phyloP scores from a whole-genome alignment of 2,797 vertebrate genomes.

The Agapornis canus region DNA sequence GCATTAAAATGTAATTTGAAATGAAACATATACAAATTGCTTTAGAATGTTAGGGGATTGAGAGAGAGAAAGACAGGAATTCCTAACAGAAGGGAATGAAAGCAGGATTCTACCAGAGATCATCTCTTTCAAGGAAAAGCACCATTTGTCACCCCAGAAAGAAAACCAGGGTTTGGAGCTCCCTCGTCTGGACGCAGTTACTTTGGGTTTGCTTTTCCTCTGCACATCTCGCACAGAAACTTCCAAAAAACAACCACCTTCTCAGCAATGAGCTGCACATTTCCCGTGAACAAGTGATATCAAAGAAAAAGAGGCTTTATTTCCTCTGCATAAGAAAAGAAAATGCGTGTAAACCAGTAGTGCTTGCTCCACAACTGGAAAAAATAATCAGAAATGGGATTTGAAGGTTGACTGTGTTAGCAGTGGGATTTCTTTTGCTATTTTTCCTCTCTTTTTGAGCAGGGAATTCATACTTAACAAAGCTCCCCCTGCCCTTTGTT shows the following conservation, averaged over 20 bases:
- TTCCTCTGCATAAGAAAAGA: not conserved
- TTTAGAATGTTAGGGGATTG: not conserved
- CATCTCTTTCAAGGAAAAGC: not conserved
- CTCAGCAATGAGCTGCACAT: not conserved
- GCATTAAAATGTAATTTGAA: not conserved
- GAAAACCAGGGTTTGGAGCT: not conserved
- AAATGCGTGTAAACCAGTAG: not conserved
- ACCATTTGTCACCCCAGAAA: not conserved
- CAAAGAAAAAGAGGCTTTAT: not conserved
- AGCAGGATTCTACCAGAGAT: not conserved
- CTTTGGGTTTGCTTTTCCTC: not conserved
- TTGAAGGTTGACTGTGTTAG: not conserved
- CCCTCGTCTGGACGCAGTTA: slow-evolving; percentile 66
- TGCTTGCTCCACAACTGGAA: not conserved
- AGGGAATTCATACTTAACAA: not conserved
- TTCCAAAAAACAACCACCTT: rapidly evolving
- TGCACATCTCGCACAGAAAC: rapidly evolving
- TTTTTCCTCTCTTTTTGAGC: not conserved
- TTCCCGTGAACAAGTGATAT: not conserved
- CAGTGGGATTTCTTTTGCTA: not conserved
- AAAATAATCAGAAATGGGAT: not conserved
- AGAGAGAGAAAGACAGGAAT: not conserved
- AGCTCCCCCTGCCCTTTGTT: not conserved
- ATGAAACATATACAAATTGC: not conserved
- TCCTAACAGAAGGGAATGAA: slow-evolving; percentile 8